Evolutionary conservation across 2,888 invertebrate species (phyloP).

Genomic region (Galerucella calmariensis): DNA sequence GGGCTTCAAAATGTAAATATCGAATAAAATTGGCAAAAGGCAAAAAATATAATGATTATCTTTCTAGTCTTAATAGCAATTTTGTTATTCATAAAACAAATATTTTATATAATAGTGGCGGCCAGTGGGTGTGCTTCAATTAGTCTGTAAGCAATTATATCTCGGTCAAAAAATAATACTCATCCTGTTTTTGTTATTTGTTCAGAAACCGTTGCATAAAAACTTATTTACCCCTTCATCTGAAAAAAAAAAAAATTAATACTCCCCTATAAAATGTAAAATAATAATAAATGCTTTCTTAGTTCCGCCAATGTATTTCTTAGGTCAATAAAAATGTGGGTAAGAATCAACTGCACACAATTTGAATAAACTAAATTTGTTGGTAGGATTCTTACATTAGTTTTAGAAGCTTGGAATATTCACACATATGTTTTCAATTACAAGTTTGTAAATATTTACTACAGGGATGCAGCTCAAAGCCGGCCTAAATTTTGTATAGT

Average conservation of each 20-base stretch:
- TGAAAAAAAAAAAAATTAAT: conserved; percentile 5
- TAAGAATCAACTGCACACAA: conserved; percentile 8
- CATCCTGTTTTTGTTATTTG: conserved; percentile 17
- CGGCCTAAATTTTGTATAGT: too few species aligned
- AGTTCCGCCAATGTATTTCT: conserved; percentile 42
- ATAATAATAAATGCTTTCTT: conserved; percentile 31
- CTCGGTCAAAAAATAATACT: conserved; percentile 5
- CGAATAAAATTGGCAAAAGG: too few species aligned
- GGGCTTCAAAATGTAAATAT: too few species aligned
- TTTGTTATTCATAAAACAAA: too few species aligned
- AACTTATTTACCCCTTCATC: conserved; percentile 8
- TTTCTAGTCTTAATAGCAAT: too few species aligned
- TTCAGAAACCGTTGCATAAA: conserved; percentile 22
- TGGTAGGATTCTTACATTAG: too few species aligned
- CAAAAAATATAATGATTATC: too few species aligned
- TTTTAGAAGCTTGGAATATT: too few species aligned
- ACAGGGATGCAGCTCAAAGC: too few species aligned
- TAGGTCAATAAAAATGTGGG: conserved; percentile 35
- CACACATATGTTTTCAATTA: too few species aligned
- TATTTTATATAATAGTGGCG: too few species aligned
- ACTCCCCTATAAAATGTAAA: conserved; percentile 24
- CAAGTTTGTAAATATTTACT: too few species aligned
- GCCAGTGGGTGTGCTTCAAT: not conserved
- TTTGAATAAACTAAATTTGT: not conserved
- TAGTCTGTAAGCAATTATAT: not conserved